phyloP scores from a whole-genome alignment of 2,888 invertebrate species.

The Tipula confusa region DNA sequence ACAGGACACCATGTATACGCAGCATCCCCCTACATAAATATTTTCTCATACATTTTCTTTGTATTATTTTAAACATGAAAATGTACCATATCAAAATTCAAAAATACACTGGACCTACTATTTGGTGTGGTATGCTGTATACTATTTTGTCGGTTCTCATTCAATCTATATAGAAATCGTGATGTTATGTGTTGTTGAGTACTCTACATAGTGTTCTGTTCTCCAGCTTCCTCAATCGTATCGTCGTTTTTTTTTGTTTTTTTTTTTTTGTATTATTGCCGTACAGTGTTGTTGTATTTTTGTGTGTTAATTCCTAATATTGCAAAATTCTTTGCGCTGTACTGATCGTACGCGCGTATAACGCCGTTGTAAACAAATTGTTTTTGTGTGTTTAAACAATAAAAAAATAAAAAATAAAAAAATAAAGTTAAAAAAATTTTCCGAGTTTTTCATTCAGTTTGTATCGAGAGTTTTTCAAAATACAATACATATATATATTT shows the following conservation, averaged over 20 bases:
- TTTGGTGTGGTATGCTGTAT: background rate
- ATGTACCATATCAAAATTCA: background rate
- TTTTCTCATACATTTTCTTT: background rate
- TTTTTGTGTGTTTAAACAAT: background rate
- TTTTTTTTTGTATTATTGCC: background rate
- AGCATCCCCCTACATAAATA: background rate
- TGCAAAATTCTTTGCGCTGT: conserved; percentile 21
- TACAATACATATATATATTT: background rate
- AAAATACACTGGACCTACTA: background rate
- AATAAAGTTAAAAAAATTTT: background rate
- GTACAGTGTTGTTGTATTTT: background rate
- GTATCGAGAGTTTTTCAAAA: background rate
- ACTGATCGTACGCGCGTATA: conserved; percentile 3
- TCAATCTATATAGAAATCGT: background rate
- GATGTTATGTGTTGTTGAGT: background rate
- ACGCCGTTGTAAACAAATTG: background rate
- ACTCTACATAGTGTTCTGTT: background rate
- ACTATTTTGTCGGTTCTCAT: background rate
- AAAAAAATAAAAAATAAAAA: background rate
- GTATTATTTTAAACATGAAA: background rate
- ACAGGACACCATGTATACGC: background rate
- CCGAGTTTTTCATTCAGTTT: background rate
- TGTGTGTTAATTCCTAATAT: conserved; percentile 26
- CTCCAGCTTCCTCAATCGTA: conserved; percentile 21
- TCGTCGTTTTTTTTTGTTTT: background rate